Conservation (phyloP, 2,888 invertebrate species). For the Drosophila nr. perissopoda region DNA sequence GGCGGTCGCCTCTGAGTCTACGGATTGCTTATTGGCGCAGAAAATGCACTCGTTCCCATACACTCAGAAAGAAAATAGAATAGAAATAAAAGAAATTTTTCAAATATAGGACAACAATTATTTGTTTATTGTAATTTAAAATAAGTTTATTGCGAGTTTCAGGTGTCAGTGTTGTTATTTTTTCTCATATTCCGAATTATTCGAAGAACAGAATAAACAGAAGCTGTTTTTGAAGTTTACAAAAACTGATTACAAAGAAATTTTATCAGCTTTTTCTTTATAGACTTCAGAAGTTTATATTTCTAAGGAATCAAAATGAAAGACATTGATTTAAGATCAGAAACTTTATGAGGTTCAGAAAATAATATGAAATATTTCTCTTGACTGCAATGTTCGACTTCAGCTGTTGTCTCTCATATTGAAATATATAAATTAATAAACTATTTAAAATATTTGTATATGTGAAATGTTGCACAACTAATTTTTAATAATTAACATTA, state of each 20-base stretch:
- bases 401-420: neutral
- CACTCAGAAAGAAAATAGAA: neutral
- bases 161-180: neutral
- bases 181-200: neutral
- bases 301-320: neutral
- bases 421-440: neutral
- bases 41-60: constrained; percentile 51
- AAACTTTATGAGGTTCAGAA: neutral
- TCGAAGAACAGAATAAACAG: neutral
- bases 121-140: neutral
- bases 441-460: neutral
- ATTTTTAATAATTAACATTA: neutral
- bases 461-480: neutral
- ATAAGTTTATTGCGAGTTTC: neutral
- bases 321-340: neutral
- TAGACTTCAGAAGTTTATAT: neutral
- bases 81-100: neutral
- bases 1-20: constrained; percentile 43
- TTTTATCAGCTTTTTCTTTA: too few relatives aligned
- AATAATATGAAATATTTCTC: neutral
- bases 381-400: neutral
- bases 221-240: neutral
- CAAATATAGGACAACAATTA: neutral
- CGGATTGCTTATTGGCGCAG: constrained; percentile 62
- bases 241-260: neutral